These are phyloP conservation scores for Anas platyrhynchos DNA, from an alignment of 2,113 vertebrate genomes.

Conservation along the genomic window DNA sequence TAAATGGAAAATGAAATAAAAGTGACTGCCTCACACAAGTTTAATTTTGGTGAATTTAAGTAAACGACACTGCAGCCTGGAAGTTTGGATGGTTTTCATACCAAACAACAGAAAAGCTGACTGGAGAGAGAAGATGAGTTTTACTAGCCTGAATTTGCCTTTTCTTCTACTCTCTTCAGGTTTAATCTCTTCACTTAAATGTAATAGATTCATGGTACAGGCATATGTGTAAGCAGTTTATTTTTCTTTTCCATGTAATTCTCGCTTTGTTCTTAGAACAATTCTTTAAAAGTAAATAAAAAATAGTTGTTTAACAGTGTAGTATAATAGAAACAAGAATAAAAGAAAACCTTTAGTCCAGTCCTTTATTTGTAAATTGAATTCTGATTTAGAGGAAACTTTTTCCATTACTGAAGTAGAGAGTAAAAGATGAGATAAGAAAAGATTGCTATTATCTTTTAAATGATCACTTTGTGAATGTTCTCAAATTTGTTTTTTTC, in stretches of 20 bases:
- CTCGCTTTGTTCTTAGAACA: background rate
- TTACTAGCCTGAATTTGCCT: background rate
- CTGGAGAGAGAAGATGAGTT: background rate
- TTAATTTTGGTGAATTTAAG: background rate
- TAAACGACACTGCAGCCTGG: background rate
- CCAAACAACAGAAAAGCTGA: background rate
- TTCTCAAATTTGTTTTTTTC: background rate
- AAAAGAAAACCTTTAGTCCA: background rate
- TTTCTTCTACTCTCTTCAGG: background rate
- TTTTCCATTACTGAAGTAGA: background rate
- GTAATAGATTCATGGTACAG: background rate
- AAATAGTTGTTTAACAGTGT: background rate
- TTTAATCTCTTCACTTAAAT: background rate
- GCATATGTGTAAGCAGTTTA: background rate
- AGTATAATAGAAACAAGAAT: background rate
- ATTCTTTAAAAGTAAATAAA: background rate
- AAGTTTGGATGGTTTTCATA: background rate
- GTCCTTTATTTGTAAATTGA: background rate
- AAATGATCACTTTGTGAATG: background rate
- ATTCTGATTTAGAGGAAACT: background rate
- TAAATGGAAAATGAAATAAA: background rate
- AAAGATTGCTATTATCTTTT: background rate
- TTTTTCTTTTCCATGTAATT: background rate
- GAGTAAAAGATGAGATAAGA: background rate
- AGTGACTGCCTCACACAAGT: background rate